These are phyloP conservation scores for Heliconius erato DNA, from an alignment of 2,888 invertebrate genomes.

Conservation along the genomic window DNA sequence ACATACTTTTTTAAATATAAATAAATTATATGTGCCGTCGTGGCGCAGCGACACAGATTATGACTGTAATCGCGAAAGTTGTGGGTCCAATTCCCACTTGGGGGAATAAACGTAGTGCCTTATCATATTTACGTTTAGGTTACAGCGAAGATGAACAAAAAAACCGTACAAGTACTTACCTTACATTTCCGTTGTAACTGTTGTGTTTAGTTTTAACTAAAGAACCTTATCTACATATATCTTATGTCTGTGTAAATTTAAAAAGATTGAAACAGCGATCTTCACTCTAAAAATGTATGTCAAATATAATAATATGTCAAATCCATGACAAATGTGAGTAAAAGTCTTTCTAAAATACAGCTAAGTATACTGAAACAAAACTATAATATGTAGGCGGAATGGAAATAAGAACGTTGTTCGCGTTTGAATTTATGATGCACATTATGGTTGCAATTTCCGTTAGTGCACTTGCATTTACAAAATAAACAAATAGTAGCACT, in stretches of 20 bases:
- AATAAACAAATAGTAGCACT: conserved; percentile 36
- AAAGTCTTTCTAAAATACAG: not conserved
- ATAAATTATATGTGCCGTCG: not conserved
- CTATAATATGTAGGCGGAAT: conserved; percentile 23
- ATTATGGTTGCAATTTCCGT: conserved; percentile 43
- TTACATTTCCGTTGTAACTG: not conserved
- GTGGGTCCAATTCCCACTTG: not conserved
- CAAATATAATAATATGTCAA: not conserved
- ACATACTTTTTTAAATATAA: not conserved
- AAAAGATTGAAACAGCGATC: too few relatives aligned
- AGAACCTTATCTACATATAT: too few relatives aligned
- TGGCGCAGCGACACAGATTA: not conserved
- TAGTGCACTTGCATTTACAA: conserved; percentile 40
- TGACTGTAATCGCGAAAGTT: not conserved
- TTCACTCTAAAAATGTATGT: not conserved
- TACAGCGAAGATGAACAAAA: not conserved
- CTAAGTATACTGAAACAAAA: conserved; percentile 9
- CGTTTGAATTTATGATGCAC: conserved; percentile 44
- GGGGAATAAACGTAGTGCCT: not conserved
- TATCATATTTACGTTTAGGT: not conserved
- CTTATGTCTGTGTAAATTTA: too few relatives aligned
- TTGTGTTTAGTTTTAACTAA: too few relatives aligned
- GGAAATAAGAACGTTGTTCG: conserved; percentile 37
- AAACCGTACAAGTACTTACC: not conserved
- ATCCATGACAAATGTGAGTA: not conserved